These are phyloP conservation scores for Laticauda colubrina DNA, from an alignment of 2,113 vertebrate genomes.

Conservation along the genomic window DNA sequence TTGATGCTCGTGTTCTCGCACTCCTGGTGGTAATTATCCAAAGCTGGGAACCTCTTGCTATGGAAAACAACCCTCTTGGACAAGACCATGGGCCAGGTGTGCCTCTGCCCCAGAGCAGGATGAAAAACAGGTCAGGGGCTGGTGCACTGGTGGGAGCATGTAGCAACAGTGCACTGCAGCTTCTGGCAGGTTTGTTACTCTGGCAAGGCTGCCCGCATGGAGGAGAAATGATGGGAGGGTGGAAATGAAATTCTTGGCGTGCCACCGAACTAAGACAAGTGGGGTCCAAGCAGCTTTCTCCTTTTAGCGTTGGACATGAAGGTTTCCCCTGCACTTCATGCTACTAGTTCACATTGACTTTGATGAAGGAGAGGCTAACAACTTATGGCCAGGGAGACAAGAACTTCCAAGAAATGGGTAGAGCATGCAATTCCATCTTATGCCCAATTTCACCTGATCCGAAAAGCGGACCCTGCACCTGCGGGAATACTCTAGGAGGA, in stretches of 20 bases:
- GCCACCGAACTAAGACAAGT: background rate
- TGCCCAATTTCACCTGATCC: too few relatives aligned
- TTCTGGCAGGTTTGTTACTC: background rate
- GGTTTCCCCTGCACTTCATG: background rate
- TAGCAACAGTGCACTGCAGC: background rate
- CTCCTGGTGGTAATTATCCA: constrained; percentile 27
- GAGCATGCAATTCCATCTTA: background rate
- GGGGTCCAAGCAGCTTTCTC: background rate
- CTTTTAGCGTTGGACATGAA: background rate
- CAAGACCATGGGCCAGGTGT: accelerated
- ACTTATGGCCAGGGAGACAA: background rate
- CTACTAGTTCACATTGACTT: background rate
- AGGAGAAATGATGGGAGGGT: background rate
- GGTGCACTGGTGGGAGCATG: background rate
- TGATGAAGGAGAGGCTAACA: background rate
- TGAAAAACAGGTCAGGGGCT: background rate
- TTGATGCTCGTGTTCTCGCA: background rate
- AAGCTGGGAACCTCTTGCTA: constrained; percentile 24
- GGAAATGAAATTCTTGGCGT: background rate
- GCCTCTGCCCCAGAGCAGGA: background rate
- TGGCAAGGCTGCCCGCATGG: background rate
- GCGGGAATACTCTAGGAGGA: too few relatives aligned
- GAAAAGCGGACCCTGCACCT: too few relatives aligned
- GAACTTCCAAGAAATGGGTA: background rate
- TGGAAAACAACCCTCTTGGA: background rate